Conservation (phyloP, 2,888 invertebrate genomes). For the Idaea dimidiata region DNA sequence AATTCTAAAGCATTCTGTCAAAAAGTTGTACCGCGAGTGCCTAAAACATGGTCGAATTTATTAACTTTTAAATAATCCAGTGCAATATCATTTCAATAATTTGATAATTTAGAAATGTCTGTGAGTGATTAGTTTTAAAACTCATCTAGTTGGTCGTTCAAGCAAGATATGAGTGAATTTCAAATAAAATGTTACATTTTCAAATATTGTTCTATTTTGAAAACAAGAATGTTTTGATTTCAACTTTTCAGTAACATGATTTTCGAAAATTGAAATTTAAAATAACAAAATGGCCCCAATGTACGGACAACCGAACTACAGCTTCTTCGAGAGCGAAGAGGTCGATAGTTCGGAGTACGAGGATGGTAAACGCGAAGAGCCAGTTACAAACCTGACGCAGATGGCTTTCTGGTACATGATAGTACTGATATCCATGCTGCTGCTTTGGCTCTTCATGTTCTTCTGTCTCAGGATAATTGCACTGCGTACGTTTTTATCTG, state of each 20-base stretch:
- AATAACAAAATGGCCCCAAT: constrained; percentile 53
- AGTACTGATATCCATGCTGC: constrained; percentile 52
- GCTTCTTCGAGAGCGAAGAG: constrained; percentile 34
- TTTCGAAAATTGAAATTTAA: background rate
- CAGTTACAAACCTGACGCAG: constrained; percentile 37
- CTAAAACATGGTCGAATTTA: constrained; percentile 3
- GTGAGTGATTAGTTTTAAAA: constrained; percentile 38
- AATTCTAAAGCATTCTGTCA: background rate
- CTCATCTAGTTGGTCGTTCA: constrained; percentile 40
- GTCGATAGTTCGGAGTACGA: constrained; percentile 25
- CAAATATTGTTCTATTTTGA: background rate
- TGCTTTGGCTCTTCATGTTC: constrained; percentile 62
- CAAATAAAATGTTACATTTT: background rate
- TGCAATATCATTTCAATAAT: constrained; percentile 47
- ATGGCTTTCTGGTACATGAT: constrained; percentile 68
- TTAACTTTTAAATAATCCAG: background rate
- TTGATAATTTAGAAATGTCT: constrained; percentile 52
- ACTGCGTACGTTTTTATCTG: constrained; percentile 43
- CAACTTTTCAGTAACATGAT: background rate
- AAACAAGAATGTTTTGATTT: background rate
- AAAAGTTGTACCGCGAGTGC: background rate
- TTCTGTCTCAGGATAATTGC: constrained; percentile 59
- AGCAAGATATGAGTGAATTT: constrained; percentile 28
- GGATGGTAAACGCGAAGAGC: constrained; percentile 31
- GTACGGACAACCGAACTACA: constrained; percentile 47